Evolutionary conservation across 2,113 vertebrate genomes (phyloP), one percentile per base, ranked within the genome.

Genomic region (Anhinga rufa): DNA sequence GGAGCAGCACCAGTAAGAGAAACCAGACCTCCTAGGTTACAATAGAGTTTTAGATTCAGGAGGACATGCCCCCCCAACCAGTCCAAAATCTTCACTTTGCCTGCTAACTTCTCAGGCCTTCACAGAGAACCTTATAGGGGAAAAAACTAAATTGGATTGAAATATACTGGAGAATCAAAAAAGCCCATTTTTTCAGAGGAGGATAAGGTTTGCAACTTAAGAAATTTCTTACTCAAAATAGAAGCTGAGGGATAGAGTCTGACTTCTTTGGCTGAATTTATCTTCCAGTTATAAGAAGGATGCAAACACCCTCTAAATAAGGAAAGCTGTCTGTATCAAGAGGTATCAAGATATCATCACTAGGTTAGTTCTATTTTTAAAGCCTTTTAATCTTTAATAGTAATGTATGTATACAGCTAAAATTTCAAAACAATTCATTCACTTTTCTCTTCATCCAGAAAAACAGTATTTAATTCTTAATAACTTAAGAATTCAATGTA

Each of bases 1-100:
- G 52, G 31, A 32, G 21, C 57, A 60, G 25, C 38, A 34, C 29
- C 42, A 65, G 6, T 9, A 54, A 49, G 17, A 84, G 46, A 61
- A 84, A 22, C 8, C 34, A 10, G 8, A 49, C 49, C 34, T 58
- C 38, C 34, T 34, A 12, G 11, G 7, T 54, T 46, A 48, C 8
- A 24, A 17, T 2, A 8, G 24, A 28, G 9, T 46, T 65, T 42
- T 24, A 32, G 28, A 68, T 32, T 46, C 26, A 34, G 38, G 46
- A 78, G 25, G 17, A 32, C 26, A 44, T 12, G 4, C 2, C 4
- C 4, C 5, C 4, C 11, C 1, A 1, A 12, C 17, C 46, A 66
- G 9, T 17, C 52, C 15, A 83, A 75, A 84, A 74, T 21, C 10
- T 32, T 66, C 19, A 29, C 19, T 46, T 71, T 21, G 18, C 58